Evolutionary conservation across 2,113 vertebrate species (phyloP).

Genomic region (Microcebus jonahi): DNA sequence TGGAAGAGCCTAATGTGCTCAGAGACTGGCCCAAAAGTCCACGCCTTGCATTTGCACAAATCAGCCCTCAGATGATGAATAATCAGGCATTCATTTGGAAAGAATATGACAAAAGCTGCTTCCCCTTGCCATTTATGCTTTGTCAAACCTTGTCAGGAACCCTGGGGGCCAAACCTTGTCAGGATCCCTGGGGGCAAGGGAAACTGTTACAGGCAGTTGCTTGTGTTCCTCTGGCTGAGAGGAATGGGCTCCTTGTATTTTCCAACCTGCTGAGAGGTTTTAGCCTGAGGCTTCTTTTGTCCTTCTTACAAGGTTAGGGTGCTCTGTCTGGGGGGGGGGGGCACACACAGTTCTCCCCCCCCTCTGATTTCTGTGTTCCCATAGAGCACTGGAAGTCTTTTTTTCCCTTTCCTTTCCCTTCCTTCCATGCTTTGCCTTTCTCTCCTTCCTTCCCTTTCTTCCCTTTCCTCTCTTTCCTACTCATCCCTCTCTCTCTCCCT

Average conservation of each 20-base stretch:
- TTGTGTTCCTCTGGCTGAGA: neutral
- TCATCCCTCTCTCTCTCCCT: no score
- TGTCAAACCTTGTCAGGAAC: neutral
- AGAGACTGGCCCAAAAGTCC: neutral
- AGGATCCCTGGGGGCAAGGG: neutral
- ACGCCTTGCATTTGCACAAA: neutral
- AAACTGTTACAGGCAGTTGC: neutral
- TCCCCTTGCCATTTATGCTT: neutral
- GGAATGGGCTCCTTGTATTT: neutral
- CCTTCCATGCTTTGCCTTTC: neutral
- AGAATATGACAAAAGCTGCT: neutral
- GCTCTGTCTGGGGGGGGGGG: neutral
- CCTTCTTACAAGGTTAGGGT: neutral
- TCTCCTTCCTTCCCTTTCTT: fast-evolving
- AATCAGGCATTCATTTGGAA: neutral
- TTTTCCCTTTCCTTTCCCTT: no score
- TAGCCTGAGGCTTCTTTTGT: neutral
- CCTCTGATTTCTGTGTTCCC: neutral
- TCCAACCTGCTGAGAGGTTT: neutral
- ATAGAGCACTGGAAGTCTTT: neutral
- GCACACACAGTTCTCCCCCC: neutral
- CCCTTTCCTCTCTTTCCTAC: fast-evolving
- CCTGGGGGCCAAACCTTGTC: neutral
- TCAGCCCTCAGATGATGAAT: neutral
- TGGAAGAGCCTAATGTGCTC: neutral